These are phyloP conservation scores for Orthosia gracilis DNA, from an alignment of 2,888 invertebrate genomes.

Conservation along the genomic window DNA sequence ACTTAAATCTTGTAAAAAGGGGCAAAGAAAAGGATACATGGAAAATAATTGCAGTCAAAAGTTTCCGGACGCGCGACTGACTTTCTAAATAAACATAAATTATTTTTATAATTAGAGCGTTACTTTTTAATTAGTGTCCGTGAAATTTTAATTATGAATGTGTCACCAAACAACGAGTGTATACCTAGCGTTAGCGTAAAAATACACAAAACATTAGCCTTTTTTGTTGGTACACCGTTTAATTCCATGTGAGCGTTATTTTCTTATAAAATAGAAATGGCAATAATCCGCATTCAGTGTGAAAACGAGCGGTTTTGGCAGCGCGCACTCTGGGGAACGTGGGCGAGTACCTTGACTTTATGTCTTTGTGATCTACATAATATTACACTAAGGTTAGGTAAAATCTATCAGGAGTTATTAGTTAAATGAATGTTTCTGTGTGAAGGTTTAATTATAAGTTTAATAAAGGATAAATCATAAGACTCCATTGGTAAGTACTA, in stretches of 20 bases:
- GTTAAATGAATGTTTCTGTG: no score
- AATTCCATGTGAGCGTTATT: slow-evolving; percentile 12
- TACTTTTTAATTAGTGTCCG: neutral
- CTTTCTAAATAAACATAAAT: neutral
- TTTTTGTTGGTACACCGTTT: slow-evolving; percentile 6
- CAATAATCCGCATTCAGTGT: slow-evolving; percentile 5
- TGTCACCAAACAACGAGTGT: neutral
- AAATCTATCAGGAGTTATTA: no score
- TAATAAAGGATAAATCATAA: no score
- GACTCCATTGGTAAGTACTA: no score
- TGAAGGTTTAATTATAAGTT: no score
- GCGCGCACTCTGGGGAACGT: neutral
- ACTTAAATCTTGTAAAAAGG: no score
- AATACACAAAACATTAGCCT: neutral
- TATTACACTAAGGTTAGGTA: no score
- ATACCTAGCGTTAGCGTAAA: neutral
- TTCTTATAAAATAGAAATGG: slow-evolving; percentile 13
- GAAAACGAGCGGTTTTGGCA: neutral
- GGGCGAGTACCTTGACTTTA: no score
- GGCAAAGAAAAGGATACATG: no score
- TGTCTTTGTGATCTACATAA: no score
- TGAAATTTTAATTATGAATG: neutral
- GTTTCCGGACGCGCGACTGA: no score
- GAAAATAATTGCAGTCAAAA: neutral
- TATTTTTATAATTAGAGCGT: neutral